phyloP scores from a whole-genome alignment of 2,888 invertebrate species.

The Dolichomitus sp. region DNA sequence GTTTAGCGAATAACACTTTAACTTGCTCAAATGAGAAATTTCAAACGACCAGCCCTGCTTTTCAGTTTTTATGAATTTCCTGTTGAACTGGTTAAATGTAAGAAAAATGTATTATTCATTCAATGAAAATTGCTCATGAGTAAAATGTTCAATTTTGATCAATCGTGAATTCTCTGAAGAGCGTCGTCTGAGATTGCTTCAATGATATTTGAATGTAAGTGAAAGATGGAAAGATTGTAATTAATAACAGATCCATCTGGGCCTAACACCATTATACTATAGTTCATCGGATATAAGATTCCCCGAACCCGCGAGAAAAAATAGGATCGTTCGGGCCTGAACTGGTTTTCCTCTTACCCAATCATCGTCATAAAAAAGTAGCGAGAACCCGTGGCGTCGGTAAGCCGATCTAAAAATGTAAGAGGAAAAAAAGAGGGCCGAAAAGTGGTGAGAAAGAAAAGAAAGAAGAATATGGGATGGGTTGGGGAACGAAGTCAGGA shows the following conservation, averaged over 20 bases:
- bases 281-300: not conserved
- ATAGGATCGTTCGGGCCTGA: constrained; percentile 5
- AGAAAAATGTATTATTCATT: too few species aligned
- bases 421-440: constrained; percentile 36
- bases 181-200: too few species aligned
- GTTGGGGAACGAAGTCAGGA: constrained; percentile 41
- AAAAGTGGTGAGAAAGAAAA: constrained; percentile 40
- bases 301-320: not conserved
- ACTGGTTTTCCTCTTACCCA: constrained; percentile 45
- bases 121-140: too few species aligned
- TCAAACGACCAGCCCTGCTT: not conserved
- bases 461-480: constrained; percentile 28
- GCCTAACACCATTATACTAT: not conserved
- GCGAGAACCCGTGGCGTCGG: not conserved
- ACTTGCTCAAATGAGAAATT: not conserved
- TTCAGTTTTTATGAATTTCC: too few species aligned
- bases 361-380: not conserved
- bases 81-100: too few species aligned
- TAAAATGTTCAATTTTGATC: too few species aligned
- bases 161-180: too few species aligned
- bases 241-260: too few species aligned
- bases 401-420: not conserved
- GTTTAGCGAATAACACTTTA: not conserved
- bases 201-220: too few species aligned
- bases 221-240: too few species aligned